Evolutionary conservation across 1,140 invertebrate genomes (phyloP).

Genomic region (Drosophila burlai): DNA sequence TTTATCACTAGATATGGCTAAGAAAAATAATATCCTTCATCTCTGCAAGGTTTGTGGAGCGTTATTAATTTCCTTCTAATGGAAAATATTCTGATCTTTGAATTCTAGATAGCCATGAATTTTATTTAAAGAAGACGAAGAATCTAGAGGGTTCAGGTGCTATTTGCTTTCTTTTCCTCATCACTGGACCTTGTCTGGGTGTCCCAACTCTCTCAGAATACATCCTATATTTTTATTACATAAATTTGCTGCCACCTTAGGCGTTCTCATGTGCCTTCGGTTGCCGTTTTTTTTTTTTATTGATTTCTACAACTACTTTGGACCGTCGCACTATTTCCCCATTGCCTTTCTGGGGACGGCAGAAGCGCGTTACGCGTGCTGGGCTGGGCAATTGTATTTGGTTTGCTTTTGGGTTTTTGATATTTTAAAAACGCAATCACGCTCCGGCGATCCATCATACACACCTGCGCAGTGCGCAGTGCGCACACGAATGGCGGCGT

Average conservation of each 20-base stretch:
- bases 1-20: neutral
- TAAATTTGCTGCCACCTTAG: too few relatives aligned
- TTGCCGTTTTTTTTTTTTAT: neutral
- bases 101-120: too few relatives aligned
- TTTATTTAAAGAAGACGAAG: too few relatives aligned
- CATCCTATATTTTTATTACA: neutral
- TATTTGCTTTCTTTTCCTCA: too few relatives aligned
- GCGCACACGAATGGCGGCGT: constrained; percentile 16
- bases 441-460: constrained; percentile 64
- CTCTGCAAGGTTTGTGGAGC: too few relatives aligned
- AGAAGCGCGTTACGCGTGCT: constrained; percentile 25
- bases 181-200: too few relatives aligned
- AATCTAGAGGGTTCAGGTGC: too few relatives aligned
- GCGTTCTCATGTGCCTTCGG: neutral
- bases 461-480: constrained; percentile 5
- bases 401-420: constrained; percentile 7
- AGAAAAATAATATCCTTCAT: too few relatives aligned
- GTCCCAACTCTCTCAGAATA: neutral
- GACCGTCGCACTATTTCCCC: constrained; percentile 33
- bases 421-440: constrained; percentile 70
- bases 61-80: too few relatives aligned
- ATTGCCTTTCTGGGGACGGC: constrained; percentile 3
- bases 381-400: constrained; percentile 9
- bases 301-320: neutral
- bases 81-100: too few relatives aligned